phyloP scores from a whole-genome alignment of 2,113 vertebrate species.

The Benitochromis conjunctus region DNA sequence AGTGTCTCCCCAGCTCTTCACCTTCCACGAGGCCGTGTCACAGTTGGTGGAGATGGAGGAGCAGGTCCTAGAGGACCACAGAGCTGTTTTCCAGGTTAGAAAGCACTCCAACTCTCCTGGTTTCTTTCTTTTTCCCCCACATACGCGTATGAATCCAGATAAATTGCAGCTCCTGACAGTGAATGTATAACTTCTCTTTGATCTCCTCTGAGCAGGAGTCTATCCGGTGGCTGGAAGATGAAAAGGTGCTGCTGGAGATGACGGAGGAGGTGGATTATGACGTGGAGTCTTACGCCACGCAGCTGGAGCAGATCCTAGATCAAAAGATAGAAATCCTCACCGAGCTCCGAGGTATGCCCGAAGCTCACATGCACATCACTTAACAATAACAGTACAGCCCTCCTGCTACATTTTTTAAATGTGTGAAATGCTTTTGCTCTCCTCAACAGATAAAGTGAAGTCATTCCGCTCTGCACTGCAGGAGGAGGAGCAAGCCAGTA shows the following conservation, averaged over 20 bases:
- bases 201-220: slow-evolving; percentile 81
- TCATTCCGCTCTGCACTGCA: slow-evolving; percentile 93
- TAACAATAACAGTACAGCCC: background rate
- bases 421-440: background rate
- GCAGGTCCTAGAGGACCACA: slow-evolving; percentile 94
- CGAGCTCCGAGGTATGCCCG: slow-evolving; percentile 84
- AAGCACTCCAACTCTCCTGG: background rate
- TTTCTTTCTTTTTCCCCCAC: background rate
- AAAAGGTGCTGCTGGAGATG: slow-evolving; percentile 95
- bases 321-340: slow-evolving; percentile 96
- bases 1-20: slow-evolving; percentile 95
- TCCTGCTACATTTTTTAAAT: background rate
- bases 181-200: background rate
- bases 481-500: slow-evolving; percentile 98
- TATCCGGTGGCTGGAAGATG: slow-evolving; percentile 94
- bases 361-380: background rate
- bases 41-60: slow-evolving; percentile 99
- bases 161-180: background rate
- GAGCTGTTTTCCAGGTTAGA: slow-evolving; percentile 92
- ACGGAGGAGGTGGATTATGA: slow-evolving; percentile 98
- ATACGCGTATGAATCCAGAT: background rate
- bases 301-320: slow-evolving; percentile 95
- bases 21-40: slow-evolving; percentile 96
- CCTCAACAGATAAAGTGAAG: slow-evolving; percentile 91
- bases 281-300: slow-evolving; percentile 92